Percentiles rank a stretch among this genome's conserved stretches.
Conservation (phyloP, 1,140 invertebrate species). For the Mya arenaria region DNA sequence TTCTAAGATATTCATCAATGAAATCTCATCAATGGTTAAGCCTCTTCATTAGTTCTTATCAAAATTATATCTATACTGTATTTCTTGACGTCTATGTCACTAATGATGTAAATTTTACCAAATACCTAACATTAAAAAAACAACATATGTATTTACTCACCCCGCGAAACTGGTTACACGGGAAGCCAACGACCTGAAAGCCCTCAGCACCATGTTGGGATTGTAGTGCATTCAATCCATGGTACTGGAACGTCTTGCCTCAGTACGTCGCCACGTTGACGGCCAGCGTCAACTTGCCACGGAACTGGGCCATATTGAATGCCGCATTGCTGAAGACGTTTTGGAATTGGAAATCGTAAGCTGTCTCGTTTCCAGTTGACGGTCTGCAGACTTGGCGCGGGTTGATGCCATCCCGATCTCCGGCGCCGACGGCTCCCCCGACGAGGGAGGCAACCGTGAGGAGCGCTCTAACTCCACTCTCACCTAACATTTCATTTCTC, state of each 20-base stretch:
- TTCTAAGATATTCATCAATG: not conserved
- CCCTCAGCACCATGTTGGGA: constrained; percentile 61
- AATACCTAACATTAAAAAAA: not conserved
- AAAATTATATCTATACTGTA: not conserved
- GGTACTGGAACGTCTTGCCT: constrained; percentile 76
- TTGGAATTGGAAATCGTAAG: constrained; percentile 62
- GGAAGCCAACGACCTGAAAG: constrained; percentile 82
- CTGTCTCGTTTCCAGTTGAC: constrained; percentile 5
- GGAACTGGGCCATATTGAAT: constrained; percentile 46
- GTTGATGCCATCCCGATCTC: not conserved
- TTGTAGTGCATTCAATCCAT: constrained; percentile 77
- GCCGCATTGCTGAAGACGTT: constrained; percentile 49
- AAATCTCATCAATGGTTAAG: not conserved
- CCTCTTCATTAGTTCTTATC: not conserved
- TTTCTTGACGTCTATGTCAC: too few species aligned
- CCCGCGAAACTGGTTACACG: constrained; percentile 83
- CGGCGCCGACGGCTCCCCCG: not conserved
- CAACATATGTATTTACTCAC: constrained; percentile 55
- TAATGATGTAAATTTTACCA: not conserved
- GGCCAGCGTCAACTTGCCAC: constrained; percentile 80
- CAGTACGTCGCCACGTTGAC: constrained; percentile 84
- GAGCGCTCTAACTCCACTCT: too few species aligned
- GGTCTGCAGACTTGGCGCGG: constrained; percentile 26
- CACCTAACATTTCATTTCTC: too few species aligned
- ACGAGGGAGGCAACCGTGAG: too few species aligned